Evolutionary conservation across 2,888 invertebrate species (phyloP), one percentile per base, ranked within the genome.

Genomic region (Ichneumoninae sp.): DNA sequence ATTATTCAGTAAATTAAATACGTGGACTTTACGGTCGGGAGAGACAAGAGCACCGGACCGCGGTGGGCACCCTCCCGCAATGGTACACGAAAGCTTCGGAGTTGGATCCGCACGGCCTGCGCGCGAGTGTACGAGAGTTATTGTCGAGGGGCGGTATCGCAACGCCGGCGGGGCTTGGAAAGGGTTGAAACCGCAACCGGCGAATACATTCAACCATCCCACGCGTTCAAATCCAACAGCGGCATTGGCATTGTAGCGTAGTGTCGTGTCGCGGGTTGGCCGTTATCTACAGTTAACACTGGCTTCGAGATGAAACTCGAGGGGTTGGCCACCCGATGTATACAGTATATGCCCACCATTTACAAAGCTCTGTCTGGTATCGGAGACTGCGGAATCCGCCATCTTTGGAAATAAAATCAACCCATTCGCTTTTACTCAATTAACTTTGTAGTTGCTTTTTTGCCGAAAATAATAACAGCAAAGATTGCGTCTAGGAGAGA

Each of bases 1-100:
- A 93, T 93, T 93, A 93, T 93, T 93, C 93, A 92, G 92, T 93
- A 92, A 93, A 93, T 93, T 93, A 93, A 93, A 93, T 92, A 91
- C 93, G 89, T 89, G 88, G 89, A 88, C 89, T 92, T 92, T 90
- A 91, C 90, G 89, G 90, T 89, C 91, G 86, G 86, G 86, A 85
- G 87, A 71, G 62, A 33, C 66, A 50, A 60, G 52, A 57, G 68
- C 52, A 65, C 54, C 54, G 65, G 19, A 52, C 16, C 57, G 62
- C 81, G 82, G 72, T 76, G 47, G 68, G 57, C 69, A 79, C 78
- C 72, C 80, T 65, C 72, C 54, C 72, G 80, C 62, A 69, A 71
- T 65, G 44, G 44, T 69, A 65, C 19, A 6, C 50, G 36, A 71
- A 54, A 62, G 74, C 30, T 57, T 33, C 72, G 66, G 57, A 66